phyloP scores from a whole-genome alignment of 1,140 invertebrate species.

The Coelopa frigida region DNA sequence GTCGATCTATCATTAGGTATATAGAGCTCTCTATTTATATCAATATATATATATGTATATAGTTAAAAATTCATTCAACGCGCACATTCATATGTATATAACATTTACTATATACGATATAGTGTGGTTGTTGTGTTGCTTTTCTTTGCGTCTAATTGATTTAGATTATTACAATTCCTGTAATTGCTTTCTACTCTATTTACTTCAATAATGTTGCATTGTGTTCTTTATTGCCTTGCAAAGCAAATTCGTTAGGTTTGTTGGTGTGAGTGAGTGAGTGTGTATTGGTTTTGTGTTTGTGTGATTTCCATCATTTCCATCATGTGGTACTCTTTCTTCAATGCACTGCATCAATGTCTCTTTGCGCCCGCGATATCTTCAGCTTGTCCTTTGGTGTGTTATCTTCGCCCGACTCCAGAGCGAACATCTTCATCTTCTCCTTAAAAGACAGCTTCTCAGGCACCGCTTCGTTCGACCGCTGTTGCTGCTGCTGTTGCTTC shows the following conservation, averaged over 20 bases:
- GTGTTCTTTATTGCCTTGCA: slow-evolving; percentile 33
- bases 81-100: too few relatives aligned
- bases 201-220: slow-evolving; percentile 22
- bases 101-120: too few relatives aligned
- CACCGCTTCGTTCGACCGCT: slow-evolving; percentile 57
- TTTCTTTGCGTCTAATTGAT: too few relatives aligned
- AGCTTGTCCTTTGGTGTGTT: slow-evolving; percentile 85
- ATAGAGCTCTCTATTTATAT: too few relatives aligned
- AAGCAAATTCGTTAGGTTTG: slow-evolving; percentile 41
- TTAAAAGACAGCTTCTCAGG: slow-evolving; percentile 88
- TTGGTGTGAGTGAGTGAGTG: slow-evolving; percentile 8
- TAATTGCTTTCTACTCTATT: slow-evolving; percentile 22
- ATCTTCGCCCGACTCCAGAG: slow-evolving; percentile 81
- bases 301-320: slow-evolving; percentile 4
- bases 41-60: too few relatives aligned
- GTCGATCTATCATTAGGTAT: too few relatives aligned
- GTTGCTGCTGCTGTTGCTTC: slow-evolving; percentile 64
- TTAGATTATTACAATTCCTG: slow-evolving; percentile 16
- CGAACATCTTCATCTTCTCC: slow-evolving; percentile 97
- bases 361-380: slow-evolving; percentile 85
- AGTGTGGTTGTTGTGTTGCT: too few relatives aligned
- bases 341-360: slow-evolving; percentile 74
- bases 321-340: slow-evolving; percentile 16
- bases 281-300: slow-evolving; percentile 16
- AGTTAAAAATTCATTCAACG: too few relatives aligned